A percentile compares a stretch with the other conserved stretches of the same genome.
Conservation (phyloP, 1,140 invertebrate species). For the Mizuhopecten yessoensis region DNA sequence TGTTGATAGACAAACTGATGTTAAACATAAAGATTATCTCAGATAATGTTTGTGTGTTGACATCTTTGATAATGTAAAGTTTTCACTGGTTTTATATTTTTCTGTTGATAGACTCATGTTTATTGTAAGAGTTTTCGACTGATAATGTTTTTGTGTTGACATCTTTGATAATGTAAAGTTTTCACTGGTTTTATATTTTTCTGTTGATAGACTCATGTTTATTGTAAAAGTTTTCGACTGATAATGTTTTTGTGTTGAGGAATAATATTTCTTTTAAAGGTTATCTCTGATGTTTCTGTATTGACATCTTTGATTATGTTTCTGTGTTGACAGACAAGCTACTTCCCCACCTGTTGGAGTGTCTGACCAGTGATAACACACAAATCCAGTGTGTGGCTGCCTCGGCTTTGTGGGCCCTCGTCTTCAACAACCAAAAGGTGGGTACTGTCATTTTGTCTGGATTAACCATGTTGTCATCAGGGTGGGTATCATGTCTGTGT, state of each 20-base stretch:
- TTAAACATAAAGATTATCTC: neutral
- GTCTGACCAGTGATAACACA: conserved; percentile 66
- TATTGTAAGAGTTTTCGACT: neutral
- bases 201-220: neutral
- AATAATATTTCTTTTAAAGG: too few relatives aligned
- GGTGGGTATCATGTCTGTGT: too few relatives aligned
- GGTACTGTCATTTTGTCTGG: neutral
- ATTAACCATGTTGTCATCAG: too few relatives aligned
- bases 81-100: too few relatives aligned
- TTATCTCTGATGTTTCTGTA: too few relatives aligned
- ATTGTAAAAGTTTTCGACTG: neutral
- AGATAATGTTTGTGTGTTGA: conserved; percentile 59
- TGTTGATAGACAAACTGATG: too few relatives aligned
- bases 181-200: too few relatives aligned
- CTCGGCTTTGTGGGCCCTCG: conserved; percentile 78
- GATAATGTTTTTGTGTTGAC: too few relatives aligned
- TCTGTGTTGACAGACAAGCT: conserved; percentile 75
- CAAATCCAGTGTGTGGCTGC: conserved; percentile 71
- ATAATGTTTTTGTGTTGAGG: too few relatives aligned
- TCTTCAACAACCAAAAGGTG: conserved; percentile 82
- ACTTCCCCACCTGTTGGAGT: conserved; percentile 73
- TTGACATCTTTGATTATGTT: too few relatives aligned
- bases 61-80: too few relatives aligned
- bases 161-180: too few relatives aligned
- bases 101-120: neutral